These are phyloP conservation scores for Drosophila macrospina DNA, from an alignment of 2,888 invertebrate genomes.

Conservation along the genomic window DNA sequence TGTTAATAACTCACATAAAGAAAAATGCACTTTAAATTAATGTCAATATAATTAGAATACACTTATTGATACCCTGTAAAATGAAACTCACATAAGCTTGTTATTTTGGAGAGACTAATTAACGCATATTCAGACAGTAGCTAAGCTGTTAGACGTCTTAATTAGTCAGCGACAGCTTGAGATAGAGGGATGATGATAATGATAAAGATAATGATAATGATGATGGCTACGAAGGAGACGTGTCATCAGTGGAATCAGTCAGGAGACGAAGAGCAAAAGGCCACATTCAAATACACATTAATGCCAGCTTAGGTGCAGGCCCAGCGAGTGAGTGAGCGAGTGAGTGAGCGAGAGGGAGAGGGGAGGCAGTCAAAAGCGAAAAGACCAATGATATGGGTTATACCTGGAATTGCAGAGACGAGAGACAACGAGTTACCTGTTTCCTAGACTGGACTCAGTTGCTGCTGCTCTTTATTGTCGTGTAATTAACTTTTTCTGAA, in stretches of 20 bases:
- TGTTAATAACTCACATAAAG: no score
- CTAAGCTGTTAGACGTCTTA: conserved; percentile 58
- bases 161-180: conserved; percentile 34
- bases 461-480: conserved; percentile 77
- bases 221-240: conserved; percentile 49
- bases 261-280: conserved; percentile 59
- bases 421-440: neutral
- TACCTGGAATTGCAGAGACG: neutral
- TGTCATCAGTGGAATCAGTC: conserved; percentile 39
- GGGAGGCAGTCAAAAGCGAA: conserved; percentile 26
- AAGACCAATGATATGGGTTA: conserved; percentile 7
- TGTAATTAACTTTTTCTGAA: conserved; percentile 81
- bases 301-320: conserved; percentile 68
- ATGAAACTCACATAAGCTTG: no score
- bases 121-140: conserved; percentile 43
- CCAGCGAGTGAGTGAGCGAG: conserved; percentile 6
- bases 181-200: neutral
- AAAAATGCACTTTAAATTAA: no score
- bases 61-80: no score
- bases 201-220: neutral
- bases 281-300: conserved; percentile 75
- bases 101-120: conserved; percentile 46
- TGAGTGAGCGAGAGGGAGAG: no score
- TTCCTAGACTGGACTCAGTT: conserved; percentile 12
- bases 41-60: no score